Evolutionary conservation across 1,140 invertebrate genomes (phyloP).

Genomic region (Caenorhabditis briggsae): DNA sequence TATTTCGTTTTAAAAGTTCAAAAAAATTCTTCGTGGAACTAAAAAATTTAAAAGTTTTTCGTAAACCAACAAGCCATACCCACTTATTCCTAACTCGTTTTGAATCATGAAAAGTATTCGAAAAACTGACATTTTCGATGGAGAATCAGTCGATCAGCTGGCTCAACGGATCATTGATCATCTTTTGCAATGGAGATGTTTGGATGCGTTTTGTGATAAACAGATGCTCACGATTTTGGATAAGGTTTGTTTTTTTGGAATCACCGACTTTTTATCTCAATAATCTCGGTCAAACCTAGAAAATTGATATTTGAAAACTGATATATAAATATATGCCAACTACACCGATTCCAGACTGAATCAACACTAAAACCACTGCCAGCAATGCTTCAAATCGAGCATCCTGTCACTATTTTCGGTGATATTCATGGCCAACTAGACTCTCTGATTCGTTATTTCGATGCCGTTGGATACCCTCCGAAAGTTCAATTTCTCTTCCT

Average conservation of each 20-base stretch:
- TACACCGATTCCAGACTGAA: neutral
- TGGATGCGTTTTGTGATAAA: slow-evolving; percentile 11
- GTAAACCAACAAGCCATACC: neutral
- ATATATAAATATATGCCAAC: too few species aligned
- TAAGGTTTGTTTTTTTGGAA: neutral
- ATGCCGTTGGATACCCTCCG: slow-evolving; percentile 88
- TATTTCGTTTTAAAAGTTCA: too few species aligned
- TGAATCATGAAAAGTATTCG: neutral
- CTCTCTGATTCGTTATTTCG: slow-evolving; percentile 78
- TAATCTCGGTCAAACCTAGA: too few species aligned
- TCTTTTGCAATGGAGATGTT: neutral
- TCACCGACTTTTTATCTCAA: too few species aligned
- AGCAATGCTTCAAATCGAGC: slow-evolving; percentile 61
- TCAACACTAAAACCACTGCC: slow-evolving; percentile 42
- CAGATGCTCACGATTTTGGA: slow-evolving; percentile 22
- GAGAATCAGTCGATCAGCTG: slow-evolving; percentile 18
- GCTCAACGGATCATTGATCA: slow-evolving; percentile 26
- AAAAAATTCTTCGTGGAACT: too few species aligned
- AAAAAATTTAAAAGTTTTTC: too few species aligned
- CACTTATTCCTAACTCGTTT: too few species aligned
- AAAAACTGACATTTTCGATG: neutral
- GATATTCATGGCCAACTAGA: slow-evolving; percentile 81
- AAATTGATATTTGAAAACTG: too few species aligned
- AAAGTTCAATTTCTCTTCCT: slow-evolving; percentile 98
- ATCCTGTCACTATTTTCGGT: slow-evolving; percentile 79